Evolutionary conservation across 2,113 vertebrate genomes (phyloP).

Genomic region (Casuarius casuarius): DNA sequence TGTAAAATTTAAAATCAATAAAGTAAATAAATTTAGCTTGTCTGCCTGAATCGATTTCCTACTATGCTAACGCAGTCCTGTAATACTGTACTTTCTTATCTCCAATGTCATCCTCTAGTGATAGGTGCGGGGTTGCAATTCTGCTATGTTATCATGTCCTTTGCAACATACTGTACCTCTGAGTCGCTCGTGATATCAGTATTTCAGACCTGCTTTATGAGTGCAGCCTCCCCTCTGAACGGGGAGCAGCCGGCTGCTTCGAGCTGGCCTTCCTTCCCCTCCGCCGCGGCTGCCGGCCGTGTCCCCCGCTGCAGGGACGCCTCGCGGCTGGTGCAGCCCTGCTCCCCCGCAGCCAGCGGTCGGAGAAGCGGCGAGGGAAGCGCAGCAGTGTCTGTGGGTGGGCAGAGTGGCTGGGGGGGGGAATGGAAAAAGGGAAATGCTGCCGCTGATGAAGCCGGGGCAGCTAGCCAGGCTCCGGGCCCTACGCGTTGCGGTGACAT

Average conservation of each 20-base stretch:
- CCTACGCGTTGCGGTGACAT: accelerated
- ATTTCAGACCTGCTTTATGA: conserved; percentile 48
- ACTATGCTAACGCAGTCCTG: conserved; percentile 63
- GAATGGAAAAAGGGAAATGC: not conserved
- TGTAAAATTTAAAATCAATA: conserved; percentile 88
- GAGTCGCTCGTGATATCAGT: not conserved
- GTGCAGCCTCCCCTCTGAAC: accelerated
- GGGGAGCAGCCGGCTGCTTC: not conserved
- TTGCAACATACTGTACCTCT: not conserved
- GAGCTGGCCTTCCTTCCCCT: not conserved
- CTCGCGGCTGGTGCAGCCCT: not conserved
- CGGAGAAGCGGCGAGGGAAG: not conserved
- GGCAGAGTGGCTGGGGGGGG: not conserved
- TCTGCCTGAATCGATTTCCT: conserved; percentile 79
- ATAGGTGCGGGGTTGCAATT: conserved; percentile 53
- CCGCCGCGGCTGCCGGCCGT: not conserved
- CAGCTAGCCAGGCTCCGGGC: not conserved
- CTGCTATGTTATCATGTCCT: conserved; percentile 53
- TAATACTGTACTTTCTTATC: conserved; percentile 76
- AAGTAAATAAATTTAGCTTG: conserved; percentile 84
- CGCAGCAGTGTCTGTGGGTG: not conserved
- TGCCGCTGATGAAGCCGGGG: not conserved
- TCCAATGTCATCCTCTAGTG: conserved; percentile 73
- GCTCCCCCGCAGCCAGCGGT: not conserved
- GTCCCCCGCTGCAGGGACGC: not conserved